These are phyloP conservation scores for Coendou prehensilis DNA, from an alignment of 2,797 vertebrate species.

Conservation along the genomic window DNA sequence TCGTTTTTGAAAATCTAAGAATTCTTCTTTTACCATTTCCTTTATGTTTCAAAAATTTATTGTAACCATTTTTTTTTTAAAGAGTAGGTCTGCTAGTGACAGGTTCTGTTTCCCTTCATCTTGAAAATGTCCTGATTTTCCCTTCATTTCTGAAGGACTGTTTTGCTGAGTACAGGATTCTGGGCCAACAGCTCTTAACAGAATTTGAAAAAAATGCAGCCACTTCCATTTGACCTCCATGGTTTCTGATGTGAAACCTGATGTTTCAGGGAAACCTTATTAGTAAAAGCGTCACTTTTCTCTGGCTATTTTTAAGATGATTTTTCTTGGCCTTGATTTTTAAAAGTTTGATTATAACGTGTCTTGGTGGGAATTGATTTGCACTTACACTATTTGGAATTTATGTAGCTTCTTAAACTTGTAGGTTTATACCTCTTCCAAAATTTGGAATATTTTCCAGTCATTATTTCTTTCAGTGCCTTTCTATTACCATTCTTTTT, in stretches of 20 bases:
- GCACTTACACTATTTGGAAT: neutral
- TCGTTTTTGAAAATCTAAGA: neutral
- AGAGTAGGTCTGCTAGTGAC: neutral
- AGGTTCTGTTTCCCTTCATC: neutral
- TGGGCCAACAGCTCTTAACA: neutral
- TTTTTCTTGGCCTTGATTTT: neutral
- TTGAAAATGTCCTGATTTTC: neutral
- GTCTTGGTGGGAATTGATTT: constrained; percentile 5
- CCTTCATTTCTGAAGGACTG: neutral
- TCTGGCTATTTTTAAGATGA: neutral
- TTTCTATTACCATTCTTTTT: neutral
- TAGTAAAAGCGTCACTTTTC: neutral
- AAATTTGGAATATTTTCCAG: neutral
- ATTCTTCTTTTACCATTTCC: neutral
- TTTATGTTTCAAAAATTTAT: constrained; percentile 21
- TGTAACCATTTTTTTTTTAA: neutral
- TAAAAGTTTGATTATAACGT: neutral
- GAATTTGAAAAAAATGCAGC: neutral
- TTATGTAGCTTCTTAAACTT: neutral
- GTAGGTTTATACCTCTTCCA: neutral
- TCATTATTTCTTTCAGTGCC: neutral
- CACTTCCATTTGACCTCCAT: neutral
- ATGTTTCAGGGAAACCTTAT: neutral
- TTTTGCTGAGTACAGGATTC: neutral
- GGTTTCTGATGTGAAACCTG: neutral